A percentile compares a stretch with the other conserved stretches of the same genome.
Conservation (phyloP, 1,140 invertebrate species). For the silkworm (Bombyx mori) region ASM3026992v2 NC_085114.1:10169001-10169500, state of each 20-base stretch:
- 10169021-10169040: no score
- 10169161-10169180: constrained; percentile 18
- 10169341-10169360: constrained; percentile 21
- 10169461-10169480: neutral
- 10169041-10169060: no score
- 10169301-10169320: constrained; percentile 56
- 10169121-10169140: no score
- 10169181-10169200: constrained; percentile 64
- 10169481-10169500: no score
- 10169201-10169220: constrained; percentile 60
- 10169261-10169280: constrained; percentile 54
- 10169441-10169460: neutral
- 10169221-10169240: constrained; percentile 19
- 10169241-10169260: constrained; percentile 34
- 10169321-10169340: constrained; percentile 36
- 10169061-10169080: no score
- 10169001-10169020: no score
- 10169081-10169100: no score
- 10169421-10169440: neutral
- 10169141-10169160: no score
- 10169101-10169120: no score
- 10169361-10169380: constrained; percentile 36
- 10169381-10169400: constrained; percentile 9
- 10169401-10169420: neutral
- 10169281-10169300: constrained; percentile 56